Conservation (phyloP, 1,140 invertebrate species). For the Araneus ventricosus region DNA sequence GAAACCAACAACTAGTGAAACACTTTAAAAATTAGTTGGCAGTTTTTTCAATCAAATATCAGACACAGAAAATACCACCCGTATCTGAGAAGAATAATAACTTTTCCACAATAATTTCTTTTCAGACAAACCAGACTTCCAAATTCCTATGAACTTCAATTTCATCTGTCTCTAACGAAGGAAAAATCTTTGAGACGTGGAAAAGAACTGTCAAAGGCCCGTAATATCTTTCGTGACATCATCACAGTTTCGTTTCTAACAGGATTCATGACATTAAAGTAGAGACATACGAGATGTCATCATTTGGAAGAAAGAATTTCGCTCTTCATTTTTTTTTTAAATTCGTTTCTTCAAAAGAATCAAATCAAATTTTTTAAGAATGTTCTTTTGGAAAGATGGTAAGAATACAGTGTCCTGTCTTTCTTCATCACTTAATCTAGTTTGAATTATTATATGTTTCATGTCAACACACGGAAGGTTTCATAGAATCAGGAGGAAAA, state of each 20-base stretch:
- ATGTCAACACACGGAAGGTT: too few species aligned
- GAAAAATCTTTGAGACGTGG: constrained; percentile 9
- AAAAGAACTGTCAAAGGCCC: constrained; percentile 44
- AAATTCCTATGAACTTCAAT: constrained; percentile 40
- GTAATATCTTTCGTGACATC: constrained; percentile 23
- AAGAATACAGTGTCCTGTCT: not conserved
- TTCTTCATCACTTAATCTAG: too few species aligned
- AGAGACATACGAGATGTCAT: constrained; percentile 17
- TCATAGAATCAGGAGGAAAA: too few species aligned
- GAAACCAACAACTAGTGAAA: too few species aligned
- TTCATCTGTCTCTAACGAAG: constrained; percentile 10
- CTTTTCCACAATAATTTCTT: constrained; percentile 16
- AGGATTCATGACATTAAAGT: constrained; percentile 15
- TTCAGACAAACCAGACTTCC: not conserved
- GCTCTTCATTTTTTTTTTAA: not conserved
- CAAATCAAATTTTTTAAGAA: not conserved
- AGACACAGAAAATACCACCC: not conserved
- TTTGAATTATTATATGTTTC: too few species aligned
- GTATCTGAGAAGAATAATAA: not conserved
- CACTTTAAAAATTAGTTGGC: not conserved
- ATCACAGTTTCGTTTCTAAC: constrained; percentile 2
- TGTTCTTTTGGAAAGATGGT: not conserved
- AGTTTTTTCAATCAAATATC: not conserved
- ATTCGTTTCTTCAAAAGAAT: not conserved
- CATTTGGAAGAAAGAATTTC: not conserved